Conservation (phyloP, 2,113 vertebrate species). For the Trogon surrucura region DNA sequence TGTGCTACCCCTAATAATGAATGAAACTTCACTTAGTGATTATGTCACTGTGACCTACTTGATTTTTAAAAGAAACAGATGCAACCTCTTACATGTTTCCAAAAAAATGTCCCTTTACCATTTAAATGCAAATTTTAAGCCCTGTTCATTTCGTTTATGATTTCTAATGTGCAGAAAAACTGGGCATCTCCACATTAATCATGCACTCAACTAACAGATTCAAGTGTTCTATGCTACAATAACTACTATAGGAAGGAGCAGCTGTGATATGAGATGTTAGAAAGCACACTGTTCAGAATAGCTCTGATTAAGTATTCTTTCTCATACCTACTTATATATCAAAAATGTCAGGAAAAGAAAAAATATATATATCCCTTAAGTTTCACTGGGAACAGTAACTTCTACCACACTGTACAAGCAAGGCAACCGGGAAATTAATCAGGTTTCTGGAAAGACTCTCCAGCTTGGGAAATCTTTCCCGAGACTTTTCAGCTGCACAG, state of each 20-base stretch:
- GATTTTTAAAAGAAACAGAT: neutral
- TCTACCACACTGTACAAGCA: neutral
- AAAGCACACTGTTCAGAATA: neutral
- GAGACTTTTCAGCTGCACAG: conserved; percentile 63
- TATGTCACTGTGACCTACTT: neutral
- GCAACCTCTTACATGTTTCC: neutral
- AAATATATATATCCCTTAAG: neutral
- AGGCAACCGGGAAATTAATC: conserved; percentile 46
- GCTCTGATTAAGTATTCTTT: neutral
- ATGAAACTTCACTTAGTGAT: neutral
- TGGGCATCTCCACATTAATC: neutral
- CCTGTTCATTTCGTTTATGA: neutral
- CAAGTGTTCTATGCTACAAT: neutral
- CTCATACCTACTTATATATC: neutral
- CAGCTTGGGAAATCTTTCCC: conserved; percentile 55
- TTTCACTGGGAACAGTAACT: conserved; percentile 38
- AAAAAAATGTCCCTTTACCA: neutral
- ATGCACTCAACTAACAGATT: neutral
- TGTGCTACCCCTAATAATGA: neutral
- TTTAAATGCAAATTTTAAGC: neutral
- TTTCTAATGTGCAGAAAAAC: neutral
- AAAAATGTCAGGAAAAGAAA: neutral
- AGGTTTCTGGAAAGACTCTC: conserved; percentile 52
- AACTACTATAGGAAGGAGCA: neutral
- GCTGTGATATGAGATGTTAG: neutral